phyloP scores from a whole-genome alignment of 2,113 vertebrate genomes.

The Excalfactoria chinensis region DNA sequence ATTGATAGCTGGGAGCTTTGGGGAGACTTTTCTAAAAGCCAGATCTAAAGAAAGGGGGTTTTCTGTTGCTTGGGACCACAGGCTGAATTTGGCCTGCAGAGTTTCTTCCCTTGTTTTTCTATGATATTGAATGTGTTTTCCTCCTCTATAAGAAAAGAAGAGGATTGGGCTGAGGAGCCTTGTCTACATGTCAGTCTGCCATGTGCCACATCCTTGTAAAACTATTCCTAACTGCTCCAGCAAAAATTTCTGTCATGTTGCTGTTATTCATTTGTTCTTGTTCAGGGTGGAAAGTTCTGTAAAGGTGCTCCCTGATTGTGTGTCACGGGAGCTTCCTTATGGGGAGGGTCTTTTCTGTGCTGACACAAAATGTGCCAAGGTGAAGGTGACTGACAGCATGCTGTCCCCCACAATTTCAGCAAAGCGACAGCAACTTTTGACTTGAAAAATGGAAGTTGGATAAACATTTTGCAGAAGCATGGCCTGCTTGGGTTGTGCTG shows the following conservation, averaged over 20 bases:
- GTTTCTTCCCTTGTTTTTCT: not conserved
- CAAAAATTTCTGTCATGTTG: not conserved
- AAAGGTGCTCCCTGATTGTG: not conserved
- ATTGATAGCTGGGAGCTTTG: not conserved
- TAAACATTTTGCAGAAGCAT: not conserved
- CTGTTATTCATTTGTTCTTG: not conserved
- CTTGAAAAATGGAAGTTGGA: not conserved
- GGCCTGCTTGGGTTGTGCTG: not conserved
- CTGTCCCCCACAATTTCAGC: not conserved
- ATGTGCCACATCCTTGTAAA: not conserved
- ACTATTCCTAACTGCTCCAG: not conserved
- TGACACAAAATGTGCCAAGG: not conserved
- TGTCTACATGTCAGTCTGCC: not conserved
- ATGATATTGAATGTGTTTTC: rapidly evolving
- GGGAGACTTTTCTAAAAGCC: not conserved
- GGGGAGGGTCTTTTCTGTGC: not conserved
- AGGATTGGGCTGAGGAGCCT: not conserved
- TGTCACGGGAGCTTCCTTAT: not conserved
- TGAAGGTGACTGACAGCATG: not conserved
- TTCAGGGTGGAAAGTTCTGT: not conserved
- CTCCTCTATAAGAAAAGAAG: not conserved
- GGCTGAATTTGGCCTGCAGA: not conserved
- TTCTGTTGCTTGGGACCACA: not conserved
- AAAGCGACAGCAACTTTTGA: not conserved
- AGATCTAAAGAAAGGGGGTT: not conserved